Evolutionary conservation across 2,113 vertebrate species (phyloP).

Genomic region (Melanocharis versteri): DNA sequence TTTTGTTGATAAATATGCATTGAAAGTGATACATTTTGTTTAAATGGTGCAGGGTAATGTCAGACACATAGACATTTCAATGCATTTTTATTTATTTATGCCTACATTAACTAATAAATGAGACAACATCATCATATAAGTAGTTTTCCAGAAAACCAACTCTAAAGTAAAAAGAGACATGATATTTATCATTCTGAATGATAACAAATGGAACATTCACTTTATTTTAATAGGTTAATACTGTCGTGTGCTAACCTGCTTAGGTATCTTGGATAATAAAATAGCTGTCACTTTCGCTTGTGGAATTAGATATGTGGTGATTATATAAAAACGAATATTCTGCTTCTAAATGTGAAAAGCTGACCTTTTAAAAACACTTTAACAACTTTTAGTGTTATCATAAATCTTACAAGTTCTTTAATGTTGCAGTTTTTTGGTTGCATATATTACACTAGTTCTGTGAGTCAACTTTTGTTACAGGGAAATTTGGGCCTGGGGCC

Average conservation of each 20-base stretch:
- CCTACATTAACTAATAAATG: not conserved
- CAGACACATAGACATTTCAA: not conserved
- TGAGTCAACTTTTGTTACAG: conserved; percentile 60
- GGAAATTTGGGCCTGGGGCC: conserved; percentile 55
- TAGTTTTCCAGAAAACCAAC: not conserved
- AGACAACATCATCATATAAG: not conserved
- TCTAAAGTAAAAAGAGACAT: not conserved
- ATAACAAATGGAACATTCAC: not conserved
- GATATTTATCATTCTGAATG: not conserved
- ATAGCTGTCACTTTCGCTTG: not conserved
- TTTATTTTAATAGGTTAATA: not conserved
- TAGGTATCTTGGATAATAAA: not conserved
- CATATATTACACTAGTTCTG: conserved; percentile 27
- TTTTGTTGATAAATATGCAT: not conserved
- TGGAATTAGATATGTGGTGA: conserved; percentile 1
- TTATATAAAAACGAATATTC: conserved; percentile 44
- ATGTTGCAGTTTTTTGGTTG: conserved; percentile 37
- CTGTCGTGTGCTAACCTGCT: not conserved
- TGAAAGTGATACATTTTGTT: not conserved
- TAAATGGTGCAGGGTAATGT: not conserved
- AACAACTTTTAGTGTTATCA: conserved; percentile 40
- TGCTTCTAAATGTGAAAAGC: conserved; percentile 61
- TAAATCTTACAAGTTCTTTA: conserved; percentile 62
- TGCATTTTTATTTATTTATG: not conserved
- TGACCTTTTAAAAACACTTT: conserved; percentile 58